Evolutionary conservation across 2,888 invertebrate genomes (phyloP).

Genomic region (Drosophila meridionalis): DNA sequence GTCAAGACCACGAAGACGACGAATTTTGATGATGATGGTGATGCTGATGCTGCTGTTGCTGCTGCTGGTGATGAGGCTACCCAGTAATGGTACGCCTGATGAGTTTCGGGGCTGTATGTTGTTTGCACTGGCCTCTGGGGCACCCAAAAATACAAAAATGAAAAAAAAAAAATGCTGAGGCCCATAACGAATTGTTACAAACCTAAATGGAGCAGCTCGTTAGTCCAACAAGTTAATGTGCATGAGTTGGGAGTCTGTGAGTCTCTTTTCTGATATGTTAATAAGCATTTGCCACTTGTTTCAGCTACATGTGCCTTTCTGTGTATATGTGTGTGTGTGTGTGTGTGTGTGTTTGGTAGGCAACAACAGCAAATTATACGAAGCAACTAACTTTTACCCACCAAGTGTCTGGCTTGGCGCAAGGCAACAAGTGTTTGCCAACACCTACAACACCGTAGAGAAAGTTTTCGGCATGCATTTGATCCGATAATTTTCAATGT

Average conservation of each 20-base stretch:
- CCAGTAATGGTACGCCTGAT: slow-evolving; percentile 49
- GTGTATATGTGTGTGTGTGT: background rate
- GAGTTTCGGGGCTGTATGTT: slow-evolving; percentile 50
- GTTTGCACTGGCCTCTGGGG: slow-evolving; percentile 37
- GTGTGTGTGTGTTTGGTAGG: slow-evolving; percentile 31
- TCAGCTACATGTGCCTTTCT: background rate
- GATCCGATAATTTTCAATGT: slow-evolving; percentile 45
- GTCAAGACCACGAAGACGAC: slow-evolving; percentile 64
- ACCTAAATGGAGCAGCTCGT: slow-evolving; percentile 79
- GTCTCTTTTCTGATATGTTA: slow-evolving; percentile 72
- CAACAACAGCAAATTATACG: slow-evolving; percentile 63
- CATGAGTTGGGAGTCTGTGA: slow-evolving; percentile 42
- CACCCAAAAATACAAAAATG: slow-evolving; percentile 17
- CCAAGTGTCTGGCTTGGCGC: slow-evolving; percentile 50
- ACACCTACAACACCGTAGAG: slow-evolving; percentile 71
- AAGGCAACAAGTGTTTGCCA: slow-evolving; percentile 73
- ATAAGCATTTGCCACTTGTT: slow-evolving; percentile 78
- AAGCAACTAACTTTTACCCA: slow-evolving; percentile 40
- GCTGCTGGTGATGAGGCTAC: slow-evolving; percentile 28
- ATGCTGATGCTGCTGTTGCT: slow-evolving; percentile 27
- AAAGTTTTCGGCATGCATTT: slow-evolving; percentile 64
- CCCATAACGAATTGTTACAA: slow-evolving; percentile 82
- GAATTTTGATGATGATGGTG: slow-evolving; percentile 64
- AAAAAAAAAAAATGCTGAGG: slow-evolving; percentile 30
- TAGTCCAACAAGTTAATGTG: slow-evolving; percentile 79